These are phyloP conservation scores for Anolis apletophallus DNA, from an alignment of 2,797 vertebrate species.

Conservation along the genomic window DNA sequence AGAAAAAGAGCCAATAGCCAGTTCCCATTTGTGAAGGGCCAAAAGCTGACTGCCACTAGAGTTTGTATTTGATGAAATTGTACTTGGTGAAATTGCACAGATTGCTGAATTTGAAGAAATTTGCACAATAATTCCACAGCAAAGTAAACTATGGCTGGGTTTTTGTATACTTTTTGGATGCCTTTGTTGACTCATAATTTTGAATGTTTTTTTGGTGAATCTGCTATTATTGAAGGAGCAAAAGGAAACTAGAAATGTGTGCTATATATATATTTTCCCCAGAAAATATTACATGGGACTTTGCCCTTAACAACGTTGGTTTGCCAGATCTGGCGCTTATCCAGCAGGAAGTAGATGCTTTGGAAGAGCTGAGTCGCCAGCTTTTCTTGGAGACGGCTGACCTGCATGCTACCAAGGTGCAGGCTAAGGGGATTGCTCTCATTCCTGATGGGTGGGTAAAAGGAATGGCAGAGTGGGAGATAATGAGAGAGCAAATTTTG, in stretches of 20 bases:
- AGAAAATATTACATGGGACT: slow-evolving; percentile 39
- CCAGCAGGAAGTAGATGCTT: slow-evolving; percentile 96
- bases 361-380: slow-evolving; percentile 96
- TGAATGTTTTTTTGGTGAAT: not conserved
- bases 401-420: slow-evolving; percentile 96
- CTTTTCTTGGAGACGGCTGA: slow-evolving; percentile 98
- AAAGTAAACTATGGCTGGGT: no score
- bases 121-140: no score
- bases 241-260: slow-evolving; percentile 4
- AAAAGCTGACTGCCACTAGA: not conserved
- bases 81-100: not conserved
- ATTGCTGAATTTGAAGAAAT: no score
- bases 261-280: not conserved
- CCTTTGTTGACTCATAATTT: not conserved
- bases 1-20: not conserved
- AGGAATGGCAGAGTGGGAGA: slow-evolving; percentile 4
- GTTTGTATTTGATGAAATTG: not conserved
- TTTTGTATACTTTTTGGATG: not conserved
- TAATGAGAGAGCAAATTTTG: not conserved
- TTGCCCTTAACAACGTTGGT: slow-evolving; percentile 76
- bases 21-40: not conserved
- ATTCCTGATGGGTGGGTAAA: slow-evolving; percentile 6
- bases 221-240: not conserved
- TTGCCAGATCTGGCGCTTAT: slow-evolving; percentile 91
- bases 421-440: slow-evolving; percentile 27